Conservation (phyloP, 1,140 invertebrate species). For the Steinernema feltiae region DNA sequence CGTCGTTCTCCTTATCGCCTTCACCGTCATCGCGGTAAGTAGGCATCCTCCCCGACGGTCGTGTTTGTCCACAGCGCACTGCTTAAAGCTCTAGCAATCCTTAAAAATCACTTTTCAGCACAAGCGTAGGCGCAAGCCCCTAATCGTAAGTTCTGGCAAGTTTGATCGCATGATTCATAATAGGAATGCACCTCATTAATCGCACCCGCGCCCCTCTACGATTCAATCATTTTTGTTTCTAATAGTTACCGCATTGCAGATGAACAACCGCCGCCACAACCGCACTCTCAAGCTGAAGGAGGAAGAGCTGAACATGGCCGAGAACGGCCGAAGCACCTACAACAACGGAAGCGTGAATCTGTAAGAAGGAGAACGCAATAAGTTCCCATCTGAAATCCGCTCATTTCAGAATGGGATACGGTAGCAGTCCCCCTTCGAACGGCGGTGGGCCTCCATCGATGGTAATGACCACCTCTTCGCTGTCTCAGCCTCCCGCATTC, state of each 20-base stretch:
- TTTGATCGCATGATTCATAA: not conserved
- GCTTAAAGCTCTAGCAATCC: not conserved
- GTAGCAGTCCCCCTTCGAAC: not conserved
- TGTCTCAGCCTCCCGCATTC: not conserved
- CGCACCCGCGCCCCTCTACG: not conserved
- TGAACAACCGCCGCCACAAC: conserved; percentile 10
- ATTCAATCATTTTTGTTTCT: not conserved
- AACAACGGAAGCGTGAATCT: not conserved
- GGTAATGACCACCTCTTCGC: conserved; percentile 13
- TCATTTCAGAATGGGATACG: not conserved
- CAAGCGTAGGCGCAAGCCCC: not conserved
- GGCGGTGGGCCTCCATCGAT: not conserved
- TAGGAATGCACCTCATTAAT: not conserved
- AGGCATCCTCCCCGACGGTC: not conserved
- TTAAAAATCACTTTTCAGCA: not conserved
- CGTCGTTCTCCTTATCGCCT: not conserved
- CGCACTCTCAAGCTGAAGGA: conserved; percentile 2
- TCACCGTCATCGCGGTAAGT: conserved; percentile 4
- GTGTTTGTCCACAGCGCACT: too few relatives aligned
- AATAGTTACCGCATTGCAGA: not conserved
- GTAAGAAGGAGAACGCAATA: not conserved
- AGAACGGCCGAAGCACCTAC: not conserved
- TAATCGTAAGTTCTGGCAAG: not conserved
- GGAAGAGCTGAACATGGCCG: conserved; percentile 2
- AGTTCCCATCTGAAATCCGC: not conserved